Base-by-base conservation (phyloP, 1,140 invertebrate genomes). In the Teleopsis dalmanni region DNA sequence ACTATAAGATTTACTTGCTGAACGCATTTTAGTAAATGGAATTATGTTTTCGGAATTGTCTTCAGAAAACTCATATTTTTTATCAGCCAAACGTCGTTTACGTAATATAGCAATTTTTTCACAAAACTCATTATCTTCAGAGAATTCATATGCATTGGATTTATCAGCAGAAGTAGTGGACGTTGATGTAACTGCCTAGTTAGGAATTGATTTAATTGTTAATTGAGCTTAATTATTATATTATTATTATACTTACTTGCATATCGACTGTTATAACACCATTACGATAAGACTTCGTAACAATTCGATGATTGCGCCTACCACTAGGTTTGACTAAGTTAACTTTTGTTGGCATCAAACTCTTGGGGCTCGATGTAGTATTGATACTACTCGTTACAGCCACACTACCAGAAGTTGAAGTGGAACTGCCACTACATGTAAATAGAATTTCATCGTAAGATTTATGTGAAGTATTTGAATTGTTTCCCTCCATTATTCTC, bases 21-120 rank as follows among this genome's bases (percentile, higher is more conserved):
- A 54, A 3, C 65, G 58, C 64, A 68, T 58, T 44, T 68, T 68
- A 4, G 65, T 83, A 62, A 87, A 88, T 34, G 85, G 85, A 54
- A 88, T 81, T 49, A 88, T 88, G 67, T 89, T 89, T 64, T 88
- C 86, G 6, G 83, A 83, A 62, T 89, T 88, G 56, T 88, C 87
- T 48, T 90, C 88, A 4, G 84, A 87, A 57, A 91, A 90, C 62
- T 92, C 90, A 61, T 94, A 94, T 61, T 92, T 91, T 66, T 92
- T 93, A 59, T 94, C 89, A 0, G 90, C 90, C 25, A 91, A 68
- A 3, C 87, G 76, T 40, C 88, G 77, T 61, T 88, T 88, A 5
- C 87, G 76, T 64, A 87, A 88, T 36, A 81, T 83, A 54, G 84
- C 87, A 4, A 91, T 77, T 61, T 88, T 91, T 62, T 90, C 86